Percentiles rank a stretch among this genome's conserved stretches.
Conservation (phyloP, 1,140 invertebrate genomes). For the Aphis gossypii region DNA sequence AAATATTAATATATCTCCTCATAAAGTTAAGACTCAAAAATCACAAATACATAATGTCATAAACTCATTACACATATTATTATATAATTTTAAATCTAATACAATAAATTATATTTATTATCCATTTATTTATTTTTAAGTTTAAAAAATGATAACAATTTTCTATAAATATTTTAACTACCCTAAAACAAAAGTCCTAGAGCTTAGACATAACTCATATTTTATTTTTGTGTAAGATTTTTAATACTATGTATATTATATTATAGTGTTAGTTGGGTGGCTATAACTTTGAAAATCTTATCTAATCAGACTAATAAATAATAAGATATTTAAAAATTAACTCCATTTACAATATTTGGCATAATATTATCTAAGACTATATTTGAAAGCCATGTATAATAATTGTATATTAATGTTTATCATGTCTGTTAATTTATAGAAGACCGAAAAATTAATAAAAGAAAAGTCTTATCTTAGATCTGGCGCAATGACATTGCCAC, state of each 20-base stretch:
- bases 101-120: no score
- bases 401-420: background rate
- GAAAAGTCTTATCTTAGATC: conserved; percentile 75
- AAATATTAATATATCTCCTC: no score
- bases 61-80: no score
- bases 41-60: no score
- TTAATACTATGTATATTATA: background rate
- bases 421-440: conserved; percentile 63
- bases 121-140: no score
- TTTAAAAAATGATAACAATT: no score
- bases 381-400: background rate
- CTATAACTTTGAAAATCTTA: background rate
- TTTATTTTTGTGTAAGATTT: background rate
- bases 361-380: conserved; percentile 58
- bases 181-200: conserved; percentile 59
- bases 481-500: conserved; percentile 70
- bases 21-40: no score
- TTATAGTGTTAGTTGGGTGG: no score
- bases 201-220: conserved; percentile 59
- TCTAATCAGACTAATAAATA: background rate
- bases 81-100: no score
- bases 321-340: background rate
- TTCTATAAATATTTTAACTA: no score
- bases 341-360: background rate
- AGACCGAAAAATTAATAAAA: conserved; percentile 71